A percentile compares a stretch with the other conserved stretches of the same genome.
These are phyloP conservation scores for Cinclus cinclus DNA, from an alignment of 2,113 vertebrate species.

Conservation along the genomic window DNA sequence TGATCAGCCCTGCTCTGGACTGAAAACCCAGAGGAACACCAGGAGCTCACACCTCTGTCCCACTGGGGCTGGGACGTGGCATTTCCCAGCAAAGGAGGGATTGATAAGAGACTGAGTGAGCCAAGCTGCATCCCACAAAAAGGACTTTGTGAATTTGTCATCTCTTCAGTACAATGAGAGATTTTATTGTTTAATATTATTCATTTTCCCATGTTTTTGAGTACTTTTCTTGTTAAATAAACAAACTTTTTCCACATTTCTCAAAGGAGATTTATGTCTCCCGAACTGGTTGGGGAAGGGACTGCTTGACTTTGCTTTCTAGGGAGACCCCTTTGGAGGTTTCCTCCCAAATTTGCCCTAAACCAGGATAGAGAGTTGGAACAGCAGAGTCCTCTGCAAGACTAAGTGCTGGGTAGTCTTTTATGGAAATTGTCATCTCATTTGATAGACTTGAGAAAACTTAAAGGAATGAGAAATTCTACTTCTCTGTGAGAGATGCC, in stretches of 20 bases:
- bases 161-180: neutral
- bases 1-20: neutral
- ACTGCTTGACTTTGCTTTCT: neutral
- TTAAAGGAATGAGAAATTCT: neutral
- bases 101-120: neutral
- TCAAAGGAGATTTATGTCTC: neutral
- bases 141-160: neutral
- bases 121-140: accelerated
- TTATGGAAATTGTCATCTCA: neutral
- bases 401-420: neutral
- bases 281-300: accelerated
- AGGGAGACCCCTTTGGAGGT: neutral
- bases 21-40: neutral
- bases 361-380: neutral
- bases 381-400: neutral
- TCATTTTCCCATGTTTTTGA: neutral
- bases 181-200: neutral
- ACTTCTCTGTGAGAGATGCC: neutral
- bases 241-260: neutral
- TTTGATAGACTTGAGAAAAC: neutral
- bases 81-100: accelerated
- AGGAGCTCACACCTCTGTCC: neutral
- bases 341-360: neutral
- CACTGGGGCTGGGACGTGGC: accelerated
- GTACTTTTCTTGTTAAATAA: neutral